Base-by-base conservation (phyloP, 2,888 invertebrate genomes). In the Stenodera caucasica region DNA sequence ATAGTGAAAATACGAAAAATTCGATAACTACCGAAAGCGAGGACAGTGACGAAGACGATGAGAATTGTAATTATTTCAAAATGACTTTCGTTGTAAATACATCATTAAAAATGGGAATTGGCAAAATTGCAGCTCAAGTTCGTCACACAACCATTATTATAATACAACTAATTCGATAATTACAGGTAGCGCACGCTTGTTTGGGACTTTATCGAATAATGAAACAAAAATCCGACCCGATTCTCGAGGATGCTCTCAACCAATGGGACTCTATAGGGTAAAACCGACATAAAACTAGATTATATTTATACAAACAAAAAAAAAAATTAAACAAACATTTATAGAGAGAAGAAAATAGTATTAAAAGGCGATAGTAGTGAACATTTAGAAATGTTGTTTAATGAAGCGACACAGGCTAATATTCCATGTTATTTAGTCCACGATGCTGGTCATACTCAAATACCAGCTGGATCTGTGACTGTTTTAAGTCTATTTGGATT, bases 81-180 rank as follows among this genome's bases (percentile, higher is more conserved):
- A 88, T 88, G 88, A 85, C 85, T 21, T 84, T 88, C 76, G 84
- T 87, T 29, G 85, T 87, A 6, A 88, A 88, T 75, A 77, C 78
- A 49, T 82, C 82, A 26, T 76, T 88, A 53, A 81, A 83, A 65
- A 88, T 88, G 88, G 85, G 86, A 0, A 76, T 82, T 29, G 88
- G 88, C 2, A 88, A 88, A 76, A 76, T 85, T 37, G 84, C 84
- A 18, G 83, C 85, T 37, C 85, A 86, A 77, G 83, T 26, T 26
- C 6, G 26, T 26, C 6, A 26, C 6, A 6, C 26, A 26, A 3
- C 6, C 6, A 26, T 57, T 6, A 30, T 45, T 23, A 40, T 14
- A 12, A 40, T 15, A 12, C 12, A 14, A 9, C 15, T 37, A 12
- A 21, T 26, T 29, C n/a, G n/a, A 45, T 55, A 35, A 35, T 70